Conservation (phyloP, 2,888 invertebrate species). For the Oscheius sp. region DNA sequence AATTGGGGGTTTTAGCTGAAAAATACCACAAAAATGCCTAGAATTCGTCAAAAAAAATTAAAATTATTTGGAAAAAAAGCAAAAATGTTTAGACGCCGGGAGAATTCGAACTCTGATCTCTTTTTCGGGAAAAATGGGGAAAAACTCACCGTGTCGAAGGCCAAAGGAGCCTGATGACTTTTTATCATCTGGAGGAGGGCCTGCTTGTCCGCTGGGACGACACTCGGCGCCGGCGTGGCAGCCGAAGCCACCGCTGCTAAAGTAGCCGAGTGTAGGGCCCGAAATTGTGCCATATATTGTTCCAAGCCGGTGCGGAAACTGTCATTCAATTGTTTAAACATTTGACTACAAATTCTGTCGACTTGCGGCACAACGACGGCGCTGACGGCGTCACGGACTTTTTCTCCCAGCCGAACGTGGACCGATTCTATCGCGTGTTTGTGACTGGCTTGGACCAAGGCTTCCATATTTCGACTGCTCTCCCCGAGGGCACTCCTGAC, state of each 20-base stretch:
- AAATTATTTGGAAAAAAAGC: not conserved
- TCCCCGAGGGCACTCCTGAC: constrained; percentile 42
- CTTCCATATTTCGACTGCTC: constrained; percentile 39
- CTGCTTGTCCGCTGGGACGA: constrained; percentile 30
- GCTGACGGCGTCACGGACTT: constrained; percentile 34
- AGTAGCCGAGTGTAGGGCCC: constrained; percentile 69
- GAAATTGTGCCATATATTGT: constrained; percentile 42
- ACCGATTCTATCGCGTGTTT: constrained; percentile 37
- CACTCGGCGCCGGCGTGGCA: constrained; percentile 36
- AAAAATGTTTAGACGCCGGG: too few relatives aligned
- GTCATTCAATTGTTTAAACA: constrained; percentile 90
- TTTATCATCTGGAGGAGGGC: constrained; percentile 61
- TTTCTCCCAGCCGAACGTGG: constrained; percentile 33
- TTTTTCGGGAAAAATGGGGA: not conserved
- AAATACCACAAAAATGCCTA: not conserved
- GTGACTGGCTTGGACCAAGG: constrained; percentile 37
- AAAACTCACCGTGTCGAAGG: constrained; percentile 74
- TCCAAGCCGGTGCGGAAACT: constrained; percentile 88
- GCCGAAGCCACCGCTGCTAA: constrained; percentile 62
- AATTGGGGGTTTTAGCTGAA: constrained; percentile 57
- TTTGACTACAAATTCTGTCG: constrained; percentile 73
- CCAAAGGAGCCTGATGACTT: constrained; percentile 72
- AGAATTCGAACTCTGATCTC: too few relatives aligned
- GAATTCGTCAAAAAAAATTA: too few relatives aligned
- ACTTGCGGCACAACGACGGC: constrained; percentile 60